phyloP scores from a whole-genome alignment of 2,113 vertebrate species.

The Pteruthius melanotis region DNA sequence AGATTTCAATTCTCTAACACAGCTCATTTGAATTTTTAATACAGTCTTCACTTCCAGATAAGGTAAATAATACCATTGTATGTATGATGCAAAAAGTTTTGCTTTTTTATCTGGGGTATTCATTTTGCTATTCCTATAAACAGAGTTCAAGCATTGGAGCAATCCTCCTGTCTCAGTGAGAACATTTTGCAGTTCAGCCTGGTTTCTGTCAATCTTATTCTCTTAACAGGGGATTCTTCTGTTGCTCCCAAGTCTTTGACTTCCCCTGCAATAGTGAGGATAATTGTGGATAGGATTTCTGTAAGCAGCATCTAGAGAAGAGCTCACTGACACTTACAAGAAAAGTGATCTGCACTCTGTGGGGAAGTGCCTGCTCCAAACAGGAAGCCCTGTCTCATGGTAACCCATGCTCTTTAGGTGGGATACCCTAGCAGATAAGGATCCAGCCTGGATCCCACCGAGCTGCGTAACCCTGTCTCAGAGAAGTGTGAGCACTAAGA shows the following conservation, averaged over 20 bases:
- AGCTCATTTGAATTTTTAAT: neutral
- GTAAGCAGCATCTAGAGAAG: neutral
- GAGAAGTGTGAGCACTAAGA: neutral
- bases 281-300: neutral
- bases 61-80: neutral
- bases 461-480: neutral
- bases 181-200: neutral
- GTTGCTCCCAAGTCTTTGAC: neutral
- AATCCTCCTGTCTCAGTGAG: neutral
- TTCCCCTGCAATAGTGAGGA: neutral
- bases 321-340: fast-evolving
- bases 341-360: neutral
- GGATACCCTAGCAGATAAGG: neutral
- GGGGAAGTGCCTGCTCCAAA: fast-evolving
- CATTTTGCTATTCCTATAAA: neutral
- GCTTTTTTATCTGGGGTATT: neutral
- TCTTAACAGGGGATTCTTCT: neutral
- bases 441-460: neutral
- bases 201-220: neutral
- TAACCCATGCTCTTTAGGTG: neutral
- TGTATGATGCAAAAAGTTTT: neutral
- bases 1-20: neutral
- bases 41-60: neutral
- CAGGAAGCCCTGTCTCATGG: neutral
- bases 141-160: neutral